Base-by-base conservation (phyloP, 2,888 invertebrate genomes). In the Iphiclides podalirius region DNA sequence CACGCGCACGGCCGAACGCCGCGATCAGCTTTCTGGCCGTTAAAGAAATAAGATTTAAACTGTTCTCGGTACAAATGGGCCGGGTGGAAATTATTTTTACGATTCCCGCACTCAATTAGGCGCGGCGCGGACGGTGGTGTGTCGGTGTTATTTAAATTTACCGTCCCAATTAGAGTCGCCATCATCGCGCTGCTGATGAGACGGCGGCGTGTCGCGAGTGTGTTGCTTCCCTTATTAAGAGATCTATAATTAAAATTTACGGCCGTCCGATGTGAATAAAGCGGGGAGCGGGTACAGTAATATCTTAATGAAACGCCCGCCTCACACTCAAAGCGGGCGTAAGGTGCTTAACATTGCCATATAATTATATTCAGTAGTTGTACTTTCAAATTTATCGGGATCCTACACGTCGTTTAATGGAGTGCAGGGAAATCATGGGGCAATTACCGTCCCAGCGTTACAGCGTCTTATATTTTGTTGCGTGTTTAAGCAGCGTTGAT, bases 81-180 rank as follows among this genome's bases (percentile, higher is more conserved):
- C n/a, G n/a, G n/a, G n/a, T 86, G 86, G 77, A 80, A 85, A 86
- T 85, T 84, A 87, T 87, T 88, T 87, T 88, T 85, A 88, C 84
- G 86, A 81, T 81, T 79, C 83, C 74, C 79, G 81, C 63, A 81
- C 84, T 84, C 85, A 87, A 86, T 88, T 87, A 87, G 83, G 74
- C 67, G 72, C 60, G 70, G 76, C 74, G 74, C 75, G 78, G 85
- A 79, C 81, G 75, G 76, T 82, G 71, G 77, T 84, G n/a, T n/a
- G 86, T 85, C 86, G 84, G 85, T 79, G 76, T 84, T 85, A 86
- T 85, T 86, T 84, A 81, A 86, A 88, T 87, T 88, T 87, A 88
- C 84, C 74, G 79, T 74, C 69, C 87, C 85, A 88, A 88, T 88
- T 88, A 88, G 86, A 77, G 70, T 70, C 79, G 83, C 82, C 81